phyloP scores from a whole-genome alignment of 2,888 invertebrate genomes.

The Heteromyza rotundicornis region DNA sequence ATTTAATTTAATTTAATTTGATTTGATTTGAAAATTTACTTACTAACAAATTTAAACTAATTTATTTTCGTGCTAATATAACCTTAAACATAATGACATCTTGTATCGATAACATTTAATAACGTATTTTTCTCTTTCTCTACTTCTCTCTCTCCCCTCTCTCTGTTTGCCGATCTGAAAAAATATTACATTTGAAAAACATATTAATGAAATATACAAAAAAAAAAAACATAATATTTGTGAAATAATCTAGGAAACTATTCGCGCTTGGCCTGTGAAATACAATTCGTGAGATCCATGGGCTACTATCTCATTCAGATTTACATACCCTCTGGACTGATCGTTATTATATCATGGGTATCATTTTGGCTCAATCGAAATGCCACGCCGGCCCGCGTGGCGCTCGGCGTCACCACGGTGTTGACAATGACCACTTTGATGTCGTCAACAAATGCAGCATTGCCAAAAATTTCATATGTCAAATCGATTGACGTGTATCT shows the following conservation, averaged over 20 bases:
- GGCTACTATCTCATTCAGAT: constrained; percentile 99
- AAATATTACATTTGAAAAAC: no score
- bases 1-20: background rate
- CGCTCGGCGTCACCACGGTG: constrained; percentile 93
- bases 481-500: constrained; percentile 97
- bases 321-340: constrained; percentile 96
- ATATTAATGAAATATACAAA: no score
- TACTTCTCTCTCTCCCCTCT: background rate
- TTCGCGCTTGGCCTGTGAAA: constrained; percentile 93
- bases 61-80: no score
- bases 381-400: constrained; percentile 92
- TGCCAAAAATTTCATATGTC: constrained; percentile 98
- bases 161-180: background rate
- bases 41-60: background rate
- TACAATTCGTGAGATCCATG: constrained; percentile 97
- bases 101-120: no score
- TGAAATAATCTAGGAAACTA: constrained; percentile 79
- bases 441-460: constrained; percentile 94
- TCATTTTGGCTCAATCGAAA: constrained; percentile 96
- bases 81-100: no score
- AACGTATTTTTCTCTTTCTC: background rate
- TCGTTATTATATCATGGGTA: constrained; percentile 97
- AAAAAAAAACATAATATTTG: constrained; percentile 21
- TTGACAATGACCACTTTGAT: constrained; percentile 97
- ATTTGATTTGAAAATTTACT: background rate